A percentile compares a stretch with the other conserved stretches of the same genome.
Conservation (phyloP, 2,113 vertebrate genomes). For the Ursus arctos region DNA sequence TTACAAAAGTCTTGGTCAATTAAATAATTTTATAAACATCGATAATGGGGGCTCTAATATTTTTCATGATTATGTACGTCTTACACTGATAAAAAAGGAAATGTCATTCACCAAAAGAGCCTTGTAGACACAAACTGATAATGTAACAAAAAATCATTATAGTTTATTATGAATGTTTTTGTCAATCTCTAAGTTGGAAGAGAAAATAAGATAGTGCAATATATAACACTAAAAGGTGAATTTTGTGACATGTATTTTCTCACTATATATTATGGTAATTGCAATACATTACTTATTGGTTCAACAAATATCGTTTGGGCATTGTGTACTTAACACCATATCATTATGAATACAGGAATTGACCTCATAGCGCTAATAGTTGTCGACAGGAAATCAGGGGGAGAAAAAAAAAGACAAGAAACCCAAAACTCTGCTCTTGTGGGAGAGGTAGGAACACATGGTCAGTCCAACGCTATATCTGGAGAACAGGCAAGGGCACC, state of each 20-base stretch:
- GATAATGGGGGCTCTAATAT: background rate
- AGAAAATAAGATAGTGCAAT: background rate
- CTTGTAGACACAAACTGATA: background rate
- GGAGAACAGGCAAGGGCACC: background rate
- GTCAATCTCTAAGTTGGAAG: background rate
- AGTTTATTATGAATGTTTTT: background rate
- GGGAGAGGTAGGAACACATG: background rate
- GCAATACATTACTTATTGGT: background rate
- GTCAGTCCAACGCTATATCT: rapidly evolving
- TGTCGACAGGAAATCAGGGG: background rate
- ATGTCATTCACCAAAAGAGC: background rate
- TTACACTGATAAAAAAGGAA: background rate
- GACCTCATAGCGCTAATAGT: background rate
- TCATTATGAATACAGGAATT: background rate
- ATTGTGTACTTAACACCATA: background rate
- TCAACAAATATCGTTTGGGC: background rate
- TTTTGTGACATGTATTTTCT: background rate
- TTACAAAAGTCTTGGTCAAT: background rate
- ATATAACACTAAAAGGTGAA: background rate
- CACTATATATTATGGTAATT: background rate
- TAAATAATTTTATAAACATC: slow-evolving; percentile 49
- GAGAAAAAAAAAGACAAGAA: background rate
- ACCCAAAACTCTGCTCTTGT: background rate
- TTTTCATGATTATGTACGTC: background rate
- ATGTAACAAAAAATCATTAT: background rate